Conservation (phyloP, 2,113 vertebrate genomes). For the Tragelaphus scriptus region DNA sequence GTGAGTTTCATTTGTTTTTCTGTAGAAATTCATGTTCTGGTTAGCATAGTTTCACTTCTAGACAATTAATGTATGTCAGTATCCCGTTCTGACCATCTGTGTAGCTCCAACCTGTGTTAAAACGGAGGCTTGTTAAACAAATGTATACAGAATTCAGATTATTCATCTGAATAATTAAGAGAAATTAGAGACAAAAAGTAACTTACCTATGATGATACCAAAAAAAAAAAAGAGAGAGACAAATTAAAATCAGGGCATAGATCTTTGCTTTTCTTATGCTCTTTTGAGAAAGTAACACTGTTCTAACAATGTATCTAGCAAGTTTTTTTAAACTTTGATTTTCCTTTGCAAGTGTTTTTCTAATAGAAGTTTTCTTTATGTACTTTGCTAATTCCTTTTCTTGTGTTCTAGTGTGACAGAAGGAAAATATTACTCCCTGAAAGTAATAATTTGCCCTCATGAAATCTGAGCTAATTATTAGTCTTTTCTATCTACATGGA, state of each 20-base stretch:
- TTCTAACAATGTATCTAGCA: background rate
- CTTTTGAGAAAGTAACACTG: background rate
- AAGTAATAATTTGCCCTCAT: background rate
- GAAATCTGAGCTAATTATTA: constrained; percentile 24
- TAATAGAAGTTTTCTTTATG: background rate
- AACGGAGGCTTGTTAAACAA: background rate
- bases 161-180: background rate
- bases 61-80: background rate
- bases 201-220: background rate
- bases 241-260: background rate
- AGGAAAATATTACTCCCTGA: background rate
- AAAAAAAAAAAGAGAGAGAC: background rate
- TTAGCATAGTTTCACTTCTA: background rate
- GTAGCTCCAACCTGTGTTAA: background rate
- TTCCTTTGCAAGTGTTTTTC: background rate
- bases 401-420: background rate
- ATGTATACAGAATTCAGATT: background rate
- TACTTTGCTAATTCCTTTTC: background rate
- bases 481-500: background rate
- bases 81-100: background rate
- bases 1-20: constrained; percentile 17
- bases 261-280: background rate
- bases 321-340: background rate
- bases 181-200: constrained; percentile 8
- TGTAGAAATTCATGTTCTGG: constrained; percentile 1